phyloP scores from a whole-genome alignment of 2,113 vertebrate species.

The Myrmophylax atrothorax region DNA sequence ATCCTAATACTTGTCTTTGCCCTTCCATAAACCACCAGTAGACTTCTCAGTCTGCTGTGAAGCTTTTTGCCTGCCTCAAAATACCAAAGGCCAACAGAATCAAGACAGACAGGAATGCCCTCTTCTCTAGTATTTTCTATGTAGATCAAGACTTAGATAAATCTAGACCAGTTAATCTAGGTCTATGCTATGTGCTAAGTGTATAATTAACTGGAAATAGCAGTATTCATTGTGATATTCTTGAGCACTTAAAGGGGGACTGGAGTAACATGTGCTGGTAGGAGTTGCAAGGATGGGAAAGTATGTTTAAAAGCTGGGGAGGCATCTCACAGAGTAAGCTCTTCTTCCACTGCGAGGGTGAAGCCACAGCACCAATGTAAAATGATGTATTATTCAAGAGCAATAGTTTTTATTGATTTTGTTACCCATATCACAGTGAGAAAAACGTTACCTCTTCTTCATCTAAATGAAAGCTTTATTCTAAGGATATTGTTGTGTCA shows the following conservation, averaged over 20 bases:
- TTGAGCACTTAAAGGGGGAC: neutral
- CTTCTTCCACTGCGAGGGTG: neutral
- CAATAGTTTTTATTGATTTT: neutral
- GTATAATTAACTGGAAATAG: neutral
- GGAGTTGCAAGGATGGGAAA: neutral
- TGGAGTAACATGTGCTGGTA: neutral
- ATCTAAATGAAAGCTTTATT: constrained; percentile 30
- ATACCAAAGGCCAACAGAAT: neutral
- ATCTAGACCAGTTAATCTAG: neutral
- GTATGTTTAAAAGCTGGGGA: neutral
- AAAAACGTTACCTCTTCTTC: neutral
- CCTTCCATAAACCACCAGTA: neutral
- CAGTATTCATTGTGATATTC: neutral
- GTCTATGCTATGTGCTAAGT: neutral
- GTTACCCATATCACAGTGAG: neutral
- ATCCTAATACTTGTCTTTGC: neutral
- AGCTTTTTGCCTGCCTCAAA: neutral
- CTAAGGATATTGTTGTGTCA: constrained; percentile 28
- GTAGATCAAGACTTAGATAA: neutral
- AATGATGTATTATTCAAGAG: neutral
- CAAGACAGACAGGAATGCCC: neutral
- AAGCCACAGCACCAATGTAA: neutral
- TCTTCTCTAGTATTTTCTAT: neutral
- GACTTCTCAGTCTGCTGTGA: neutral
- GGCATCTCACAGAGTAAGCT: neutral